Evolutionary conservation across 53 echinoderm and acorn worm genomes (phyloP), one percentile per base, ranked within the genome.

Genomic region (Actinopyga echinites): DNA sequence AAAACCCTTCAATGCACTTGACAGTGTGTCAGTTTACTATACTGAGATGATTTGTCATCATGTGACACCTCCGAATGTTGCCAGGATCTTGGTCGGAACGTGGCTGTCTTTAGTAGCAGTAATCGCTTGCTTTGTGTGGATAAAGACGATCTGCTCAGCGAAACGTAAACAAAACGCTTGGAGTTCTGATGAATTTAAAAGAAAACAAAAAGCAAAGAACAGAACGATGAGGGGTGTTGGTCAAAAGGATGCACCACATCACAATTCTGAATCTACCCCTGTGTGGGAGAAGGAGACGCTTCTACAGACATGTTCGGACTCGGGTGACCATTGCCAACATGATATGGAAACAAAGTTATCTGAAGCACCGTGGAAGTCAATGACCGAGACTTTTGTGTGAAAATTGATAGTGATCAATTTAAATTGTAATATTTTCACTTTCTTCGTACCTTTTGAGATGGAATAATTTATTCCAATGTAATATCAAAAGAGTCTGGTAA

Each of bases 371-470:
- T 77, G 56, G 54, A 77, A 55, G 54, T 53, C 53, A 12, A 77
- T 77, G 77, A 56, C 77, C 0, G 77, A 77, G 31, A 77, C 77
- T 6, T 77, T 77, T 25, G 77, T 77, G 5, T 77, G 55, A 73
- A 25, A 30, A 61, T 10, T 61, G 30, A 61, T 7, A 4, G 8
- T 6, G 4, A n/a, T 40, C 40, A 40, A 40, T 6, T 17, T 15
- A 49, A 1, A 44, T 44, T 44, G 8, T 44, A 1, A 44, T 11
- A 44, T 11, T 9, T 44, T 44, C 44, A 2, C n/a, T n/a, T n/a
- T n/a, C n/a, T n/a, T n/a, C n/a, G n/a, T n/a, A n/a, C n/a, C n/a
- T n/a, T n/a, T n/a, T n/a, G n/a, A n/a, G n/a, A n/a, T n/a, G n/a
- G n/a, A n/a, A n/a, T n/a, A n/a, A n/a, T n/a, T n/a, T n/a, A n/a